Evolutionary conservation across 2,797 vertebrate genomes (phyloP), one percentile per base, ranked within the genome.

Genomic region (Sus cebifrons): DNA sequence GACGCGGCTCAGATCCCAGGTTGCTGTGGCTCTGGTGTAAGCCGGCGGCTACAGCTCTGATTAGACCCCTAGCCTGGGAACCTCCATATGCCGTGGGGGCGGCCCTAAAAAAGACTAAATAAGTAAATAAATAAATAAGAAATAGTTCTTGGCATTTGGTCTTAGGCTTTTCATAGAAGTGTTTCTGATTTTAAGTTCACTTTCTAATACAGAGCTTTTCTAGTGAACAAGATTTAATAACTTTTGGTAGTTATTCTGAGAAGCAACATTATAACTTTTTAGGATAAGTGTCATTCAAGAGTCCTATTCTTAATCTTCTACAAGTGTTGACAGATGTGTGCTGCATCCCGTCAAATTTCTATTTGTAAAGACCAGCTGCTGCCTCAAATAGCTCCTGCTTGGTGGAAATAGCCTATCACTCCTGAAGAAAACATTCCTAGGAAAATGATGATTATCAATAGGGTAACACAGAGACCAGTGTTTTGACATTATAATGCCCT

Each of bases 251-350:
- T 73, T 86, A 74, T 60, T 95, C 71, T 95, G 40, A 86, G 82
- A 96, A 73, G 67, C 73, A 83, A 75, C 17, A 77, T 21, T 91
- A 6, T 58, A 87, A 82, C 40, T 83, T 77, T 54, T 84, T 20
- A 89, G 94, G 74, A 16, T 54, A 87, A 94, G 67, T 96, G 84
- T 83, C 87, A 70, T 86, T 78, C 86, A 78, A 58, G 21, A 82
- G 56, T 92, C 78, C 73, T 73, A 73, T 78, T 81, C 67, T 96
- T 84, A 62, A 71, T 87, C 94, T 93, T 86, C 40, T 44, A 49
- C n/a, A 56, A 97, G 75, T 70, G 81, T 64, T 73, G 75, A 89
- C 65, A 89, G 87, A 81, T 58, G 81, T 87, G 56, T 18, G 71
- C 32, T 71, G 52, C 20, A 40, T 54, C 65, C 73, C 68, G 64